These are phyloP conservation scores for Phragmatobia fuliginosa DNA, from an alignment of 2,888 invertebrate genomes.

Conservation along the genomic window DNA sequence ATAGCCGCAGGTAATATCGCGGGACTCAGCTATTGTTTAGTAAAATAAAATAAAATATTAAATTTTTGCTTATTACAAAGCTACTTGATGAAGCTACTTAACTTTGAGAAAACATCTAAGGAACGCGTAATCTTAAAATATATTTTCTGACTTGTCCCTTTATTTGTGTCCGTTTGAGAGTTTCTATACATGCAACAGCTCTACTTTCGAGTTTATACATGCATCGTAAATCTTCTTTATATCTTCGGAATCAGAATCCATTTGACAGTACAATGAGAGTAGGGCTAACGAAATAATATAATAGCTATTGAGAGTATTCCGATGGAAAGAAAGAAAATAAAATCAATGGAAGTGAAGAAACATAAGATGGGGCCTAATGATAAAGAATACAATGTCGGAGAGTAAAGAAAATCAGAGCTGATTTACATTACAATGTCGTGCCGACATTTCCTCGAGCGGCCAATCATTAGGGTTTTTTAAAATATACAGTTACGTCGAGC, in stretches of 20 bases:
- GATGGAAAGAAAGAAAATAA: constrained; percentile 31
- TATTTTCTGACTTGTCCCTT: not conserved
- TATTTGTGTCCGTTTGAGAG: not conserved
- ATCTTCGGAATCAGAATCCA: constrained; percentile 47
- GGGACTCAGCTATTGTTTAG: too few species aligned
- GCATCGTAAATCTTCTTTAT: constrained; percentile 45
- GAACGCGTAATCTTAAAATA: not conserved
- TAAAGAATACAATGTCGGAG: constrained; percentile 51
- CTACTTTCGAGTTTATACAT: constrained; percentile 10
- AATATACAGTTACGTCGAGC: constrained; percentile 51
- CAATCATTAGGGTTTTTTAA: constrained; percentile 57
- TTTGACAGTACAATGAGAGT: constrained; percentile 47
- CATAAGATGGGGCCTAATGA: constrained; percentile 39
- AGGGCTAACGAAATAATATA: constrained; percentile 24
- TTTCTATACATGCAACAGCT: not conserved
- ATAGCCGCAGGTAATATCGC: too few species aligned
- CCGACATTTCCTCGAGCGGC: constrained; percentile 38
- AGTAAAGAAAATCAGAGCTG: constrained; percentile 48
- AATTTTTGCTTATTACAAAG: too few species aligned
- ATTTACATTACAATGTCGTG: constrained; percentile 56
- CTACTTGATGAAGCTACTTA: not conserved
- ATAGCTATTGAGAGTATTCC: constrained; percentile 31
- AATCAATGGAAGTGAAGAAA: constrained; percentile 45
- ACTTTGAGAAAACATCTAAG: not conserved
- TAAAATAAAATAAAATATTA: not conserved